Percentiles rank a stretch among this genome's conserved stretches.
These are phyloP conservation scores for Cnemophilus loriae DNA, from an alignment of 2,113 vertebrate species.

Conservation along the genomic window DNA sequence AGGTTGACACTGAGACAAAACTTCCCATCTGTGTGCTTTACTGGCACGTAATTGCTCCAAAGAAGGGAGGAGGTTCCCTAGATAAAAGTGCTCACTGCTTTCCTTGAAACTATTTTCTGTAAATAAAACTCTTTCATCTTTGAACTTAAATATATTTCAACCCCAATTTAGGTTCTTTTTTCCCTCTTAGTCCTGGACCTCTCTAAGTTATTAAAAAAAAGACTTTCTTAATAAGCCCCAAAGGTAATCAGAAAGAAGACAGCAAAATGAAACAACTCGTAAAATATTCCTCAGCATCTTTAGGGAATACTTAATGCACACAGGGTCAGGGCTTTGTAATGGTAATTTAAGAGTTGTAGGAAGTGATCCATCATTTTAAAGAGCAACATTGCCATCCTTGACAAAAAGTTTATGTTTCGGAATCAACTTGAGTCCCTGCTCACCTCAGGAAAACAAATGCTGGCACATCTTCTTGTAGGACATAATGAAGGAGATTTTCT, in stretches of 20 bases:
- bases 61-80: slow-evolving; percentile 34
- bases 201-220: slow-evolving; percentile 31
- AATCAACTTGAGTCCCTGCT: slow-evolving; percentile 63
- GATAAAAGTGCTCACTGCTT: slow-evolving; percentile 65
- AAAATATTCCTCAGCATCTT: slow-evolving; percentile 74
- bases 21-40: slow-evolving; percentile 17
- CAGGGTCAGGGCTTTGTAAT: slow-evolving; percentile 82
- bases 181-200: slow-evolving; percentile 44
- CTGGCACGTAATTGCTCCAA: slow-evolving; percentile 33
- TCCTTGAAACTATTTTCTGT: slow-evolving; percentile 64
- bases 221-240: slow-evolving; percentile 80
- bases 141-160: slow-evolving; percentile 70
- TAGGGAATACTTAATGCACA: slow-evolving; percentile 77
- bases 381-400: slow-evolving; percentile 68
- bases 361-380: slow-evolving; percentile 80
- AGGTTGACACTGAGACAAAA: slow-evolving; percentile 25
- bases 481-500: slow-evolving; percentile 42
- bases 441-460: slow-evolving; percentile 59
- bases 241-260: slow-evolving; percentile 76
- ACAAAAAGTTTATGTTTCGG: slow-evolving; percentile 72
- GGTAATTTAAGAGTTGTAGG: slow-evolving; percentile 81
- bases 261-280: slow-evolving; percentile 77
- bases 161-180: slow-evolving; percentile 60
- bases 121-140: slow-evolving; percentile 75
- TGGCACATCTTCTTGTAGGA: slow-evolving; percentile 49